Conservation (phyloP, 2,113 vertebrate genomes). For the Strigops habroptila region DNA sequence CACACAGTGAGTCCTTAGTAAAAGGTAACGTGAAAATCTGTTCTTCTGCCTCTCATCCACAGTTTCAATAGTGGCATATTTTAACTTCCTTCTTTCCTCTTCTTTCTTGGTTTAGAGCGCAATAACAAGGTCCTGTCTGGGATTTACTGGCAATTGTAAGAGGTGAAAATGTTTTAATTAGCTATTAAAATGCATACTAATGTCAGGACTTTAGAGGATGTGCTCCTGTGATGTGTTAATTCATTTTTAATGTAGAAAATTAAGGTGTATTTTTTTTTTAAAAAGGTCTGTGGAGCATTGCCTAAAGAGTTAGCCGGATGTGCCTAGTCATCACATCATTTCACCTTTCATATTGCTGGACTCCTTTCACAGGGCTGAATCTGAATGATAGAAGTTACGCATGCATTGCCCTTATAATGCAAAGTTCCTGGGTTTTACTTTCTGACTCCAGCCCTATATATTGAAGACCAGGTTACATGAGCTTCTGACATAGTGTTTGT, state of each 20-base stretch:
- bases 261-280: not conserved
- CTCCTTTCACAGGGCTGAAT: not conserved
- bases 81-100: not conserved
- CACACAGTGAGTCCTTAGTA: not conserved
- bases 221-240: not conserved
- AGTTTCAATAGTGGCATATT: not conserved
- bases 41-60: not conserved
- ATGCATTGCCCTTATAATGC: not conserved
- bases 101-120: not conserved
- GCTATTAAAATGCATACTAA: conserved; percentile 41
- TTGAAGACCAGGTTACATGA: not conserved
- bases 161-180: conserved; percentile 35
- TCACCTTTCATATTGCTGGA: not conserved
- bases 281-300: not conserved
- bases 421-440: not conserved
- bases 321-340: not conserved
- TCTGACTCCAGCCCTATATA: not conserved
- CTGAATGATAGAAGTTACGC: not conserved
- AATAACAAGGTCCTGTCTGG: not conserved
- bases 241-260: conserved; percentile 21
- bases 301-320: not conserved
- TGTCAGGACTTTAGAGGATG: not conserved
- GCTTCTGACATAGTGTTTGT: not conserved
- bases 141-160: conserved; percentile 7
- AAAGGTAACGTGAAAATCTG: not conserved